phyloP scores from a whole-genome alignment of 1,140 invertebrate genomes.

The Sweltsa coloradensis region DNA sequence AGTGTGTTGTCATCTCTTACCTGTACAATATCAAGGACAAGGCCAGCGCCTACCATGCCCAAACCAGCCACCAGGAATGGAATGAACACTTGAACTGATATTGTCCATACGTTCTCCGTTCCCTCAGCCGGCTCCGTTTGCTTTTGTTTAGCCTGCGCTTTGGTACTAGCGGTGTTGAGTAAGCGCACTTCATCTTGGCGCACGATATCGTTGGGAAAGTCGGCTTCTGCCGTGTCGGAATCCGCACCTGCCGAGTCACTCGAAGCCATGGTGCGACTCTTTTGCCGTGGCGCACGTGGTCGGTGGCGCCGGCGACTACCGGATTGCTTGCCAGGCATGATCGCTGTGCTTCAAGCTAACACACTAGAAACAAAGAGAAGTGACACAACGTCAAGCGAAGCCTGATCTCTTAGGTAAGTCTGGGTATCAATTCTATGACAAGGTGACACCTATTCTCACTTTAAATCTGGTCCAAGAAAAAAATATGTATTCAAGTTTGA shows the following conservation, averaged over 20 bases:
- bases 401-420: no score
- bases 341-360: background rate
- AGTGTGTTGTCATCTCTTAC: no score
- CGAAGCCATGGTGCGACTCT: conserved; percentile 3
- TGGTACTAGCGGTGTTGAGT: no score
- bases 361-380: background rate
- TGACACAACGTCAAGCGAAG: no score
- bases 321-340: conserved; percentile 9
- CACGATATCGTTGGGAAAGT: no score
- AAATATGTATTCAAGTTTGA: no score
- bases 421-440: no score
- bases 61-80: conserved; percentile 53
- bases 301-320: conserved; percentile 5
- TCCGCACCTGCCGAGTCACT: background rate
- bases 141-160: background rate
- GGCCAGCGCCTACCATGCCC: conserved; percentile 47
- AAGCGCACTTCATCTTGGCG: no score
- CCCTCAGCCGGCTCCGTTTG: conserved; percentile 2
- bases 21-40: conserved; percentile 43
- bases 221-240: background rate
- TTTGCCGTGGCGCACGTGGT: conserved; percentile 2
- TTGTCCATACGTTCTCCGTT: conserved; percentile 21
- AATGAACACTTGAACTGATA: conserved; percentile 41
- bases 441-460: no score
- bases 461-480: no score